Base-by-base conservation (phyloP, 1,140 invertebrate species). In the Leguminivora glycinivorella region DNA sequence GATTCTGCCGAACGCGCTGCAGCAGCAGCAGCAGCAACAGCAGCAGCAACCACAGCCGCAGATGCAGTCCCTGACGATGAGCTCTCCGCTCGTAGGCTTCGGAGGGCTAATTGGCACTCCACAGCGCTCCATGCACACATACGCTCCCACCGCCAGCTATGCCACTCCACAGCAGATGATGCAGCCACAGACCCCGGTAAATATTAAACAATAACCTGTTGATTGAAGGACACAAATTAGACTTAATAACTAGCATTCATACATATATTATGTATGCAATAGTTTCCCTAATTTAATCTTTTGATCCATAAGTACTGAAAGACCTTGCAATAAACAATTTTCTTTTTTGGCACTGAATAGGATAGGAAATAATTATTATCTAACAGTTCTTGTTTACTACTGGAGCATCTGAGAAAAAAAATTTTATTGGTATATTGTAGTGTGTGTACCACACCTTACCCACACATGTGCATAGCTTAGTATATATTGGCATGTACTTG, bases 161-260 rank as follows among this genome's bases (percentile, higher is more conserved):
- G 92, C 94, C 0, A 95, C 95, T 22, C 97, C 96, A 9, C 93
- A 93, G 76, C 93, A 93, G 58, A 89, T 93, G 79, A 96, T 98
- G 95, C 96, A 97, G 85, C 96, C 96, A 0, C 96, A 97, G 90
- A 97, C 96, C 69, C 97, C 97, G 52, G 96, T 97, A 94, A 91
- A 85, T 85, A 72, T 75, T 14, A 43, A 5, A 12, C 10, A 38
- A 38, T 19, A 56, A 17, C 12, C 43, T 67, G 24, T 29, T 67
- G 14, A 67, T 38, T 38, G 4, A 19, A 47, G 43, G 43, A 47
- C n/a, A 43, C n/a, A n/a, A 14, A 43, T 19, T 47, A 47, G n/a
- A 38, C 10, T 38, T 2, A 38, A 12, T 38, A 43, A 14, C 40
- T 43, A n/a, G 40, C n/a, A 17, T 17, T 14, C 10, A 38, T 38